A percentile compares a stretch with the other conserved stretches of the same genome.
Conservation (phyloP, 2,888 invertebrate genomes). For the Nomada hirtipes region DNA sequence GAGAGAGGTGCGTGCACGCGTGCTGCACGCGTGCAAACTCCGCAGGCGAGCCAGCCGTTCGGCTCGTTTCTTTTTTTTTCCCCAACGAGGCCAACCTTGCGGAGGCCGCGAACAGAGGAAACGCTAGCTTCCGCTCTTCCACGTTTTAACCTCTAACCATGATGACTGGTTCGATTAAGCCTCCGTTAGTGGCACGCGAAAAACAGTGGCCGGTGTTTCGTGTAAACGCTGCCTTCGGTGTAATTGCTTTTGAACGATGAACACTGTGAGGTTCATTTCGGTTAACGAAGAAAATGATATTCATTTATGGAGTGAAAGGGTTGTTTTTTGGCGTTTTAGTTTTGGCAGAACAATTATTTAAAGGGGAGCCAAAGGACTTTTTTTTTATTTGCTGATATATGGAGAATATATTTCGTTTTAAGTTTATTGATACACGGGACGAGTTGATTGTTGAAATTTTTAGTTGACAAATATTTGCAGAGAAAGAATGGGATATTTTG, state of each 20-base stretch:
- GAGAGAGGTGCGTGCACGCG: constrained; percentile 46
- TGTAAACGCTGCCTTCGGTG: background rate
- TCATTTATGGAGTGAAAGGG: background rate
- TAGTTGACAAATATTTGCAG: no score
- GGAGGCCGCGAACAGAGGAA: constrained; percentile 69
- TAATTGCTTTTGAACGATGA: constrained; percentile 16
- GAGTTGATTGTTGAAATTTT: no score
- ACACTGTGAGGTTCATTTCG: background rate
- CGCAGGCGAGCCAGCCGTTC: constrained; percentile 5
- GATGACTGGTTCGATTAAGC: constrained; percentile 29
- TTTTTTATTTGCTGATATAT: no score
- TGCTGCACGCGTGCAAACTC: constrained; percentile 48
- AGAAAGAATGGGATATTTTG: no score
- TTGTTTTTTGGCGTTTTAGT: background rate
- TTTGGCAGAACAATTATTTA: background rate
- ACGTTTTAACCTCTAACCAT: constrained; percentile 41
- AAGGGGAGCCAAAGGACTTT: background rate
- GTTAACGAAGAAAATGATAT: background rate
- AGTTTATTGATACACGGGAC: no score
- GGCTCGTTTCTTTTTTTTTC: constrained; percentile 2
- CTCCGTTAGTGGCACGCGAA: constrained; percentile 12
- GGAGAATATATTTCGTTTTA: no score
- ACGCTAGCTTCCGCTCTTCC: constrained; percentile 74
- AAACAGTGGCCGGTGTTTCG: background rate
- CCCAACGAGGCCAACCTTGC: constrained; percentile 64